Base-by-base conservation (phyloP, 2,888 invertebrate genomes). In the Melanostoma scalare region DNA sequence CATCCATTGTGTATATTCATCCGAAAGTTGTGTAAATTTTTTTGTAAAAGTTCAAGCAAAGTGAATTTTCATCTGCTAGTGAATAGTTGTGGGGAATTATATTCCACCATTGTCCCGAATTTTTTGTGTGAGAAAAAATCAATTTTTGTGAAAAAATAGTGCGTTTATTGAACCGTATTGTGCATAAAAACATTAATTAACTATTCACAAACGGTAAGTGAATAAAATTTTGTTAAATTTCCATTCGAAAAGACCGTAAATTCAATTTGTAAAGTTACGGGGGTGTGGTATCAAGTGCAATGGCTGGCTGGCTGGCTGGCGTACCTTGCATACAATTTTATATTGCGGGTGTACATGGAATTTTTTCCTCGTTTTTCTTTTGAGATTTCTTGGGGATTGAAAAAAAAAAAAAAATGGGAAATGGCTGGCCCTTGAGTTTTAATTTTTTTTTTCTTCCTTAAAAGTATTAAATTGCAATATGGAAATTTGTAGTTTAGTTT, bases 191-290 rank as follows among this genome's bases (percentile, higher is more conserved):
- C 86, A 87, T 87, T 85, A 68, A 82, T 68, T 79, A 79, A 85
- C 71, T 60, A 68, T 81, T 86, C 72, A 80, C 86, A 86, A 88
- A 87, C 86, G 90, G 90, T 90, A 88, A 90, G 90, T 89, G 85
- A 53, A 68, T 81, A 6, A 72, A 85, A 79, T 85, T 84, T 69
- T 68, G 20, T 67, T 42, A 55, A 55, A 71, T 36, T 40, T 38
- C 6, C 2, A 42, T 33, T 31, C 4, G 6, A 68, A 42, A 53
- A 58, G 33, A 35, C 61, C 9, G 3, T 52, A 69, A 76, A 80
- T 76, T 72, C 56, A 58, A 73, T 72, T 79, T 60, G 40, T 74
- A 80, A 77, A 50, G 50, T 31, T 50, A 38, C 84, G 84, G 78
- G 84, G 82, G 85, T 85, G 85, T 85, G 85, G 78, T 85, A 69